These are phyloP conservation scores for Apotomis turbidana DNA, from an alignment of 2,888 invertebrate species.

Conservation along the genomic window DNA sequence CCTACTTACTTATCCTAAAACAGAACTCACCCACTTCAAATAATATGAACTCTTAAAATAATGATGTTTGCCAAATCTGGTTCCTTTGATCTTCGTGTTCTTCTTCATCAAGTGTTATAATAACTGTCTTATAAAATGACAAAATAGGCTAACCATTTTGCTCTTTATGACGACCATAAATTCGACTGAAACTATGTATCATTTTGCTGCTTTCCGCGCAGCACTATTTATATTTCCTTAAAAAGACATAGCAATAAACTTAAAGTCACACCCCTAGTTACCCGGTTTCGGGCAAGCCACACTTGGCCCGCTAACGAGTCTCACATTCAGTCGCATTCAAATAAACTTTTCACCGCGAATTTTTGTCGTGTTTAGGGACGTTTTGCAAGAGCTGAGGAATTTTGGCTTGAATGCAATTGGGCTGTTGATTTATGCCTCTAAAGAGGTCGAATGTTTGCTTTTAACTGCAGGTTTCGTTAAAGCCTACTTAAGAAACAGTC, in stretches of 20 bases:
- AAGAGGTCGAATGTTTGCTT: conserved; percentile 7
- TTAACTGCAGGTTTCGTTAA: not conserved
- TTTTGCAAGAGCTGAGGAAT: conserved; percentile 26
- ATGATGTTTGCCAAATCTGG: too few species aligned
- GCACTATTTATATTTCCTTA: not conserved
- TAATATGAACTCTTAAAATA: too few species aligned
- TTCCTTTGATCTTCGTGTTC: too few species aligned
- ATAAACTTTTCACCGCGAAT: conserved; percentile 60
- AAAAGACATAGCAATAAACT: conserved; percentile 8
- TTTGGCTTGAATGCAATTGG: conserved; percentile 38
- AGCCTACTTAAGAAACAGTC: not conserved
- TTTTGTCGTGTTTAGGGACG: conserved; percentile 56
- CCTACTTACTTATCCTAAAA: too few species aligned
- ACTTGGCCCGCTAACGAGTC: conserved; percentile 57
- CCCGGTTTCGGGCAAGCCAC: conserved; percentile 41
- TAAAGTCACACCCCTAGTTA: conserved; percentile 40
- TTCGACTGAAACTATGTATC: not conserved
- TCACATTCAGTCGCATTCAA: conserved; percentile 67
- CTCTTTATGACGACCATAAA: not conserved
- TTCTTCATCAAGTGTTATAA: not conserved
- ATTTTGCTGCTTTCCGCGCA: not conserved
- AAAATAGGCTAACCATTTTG: not conserved
- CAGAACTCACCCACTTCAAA: too few species aligned
- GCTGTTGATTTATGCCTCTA: conserved; percentile 26
- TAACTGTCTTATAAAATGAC: not conserved